These are phyloP conservation scores for Grallaria varia DNA, from an alignment of 2,113 vertebrate species.

Conservation along the genomic window DNA sequence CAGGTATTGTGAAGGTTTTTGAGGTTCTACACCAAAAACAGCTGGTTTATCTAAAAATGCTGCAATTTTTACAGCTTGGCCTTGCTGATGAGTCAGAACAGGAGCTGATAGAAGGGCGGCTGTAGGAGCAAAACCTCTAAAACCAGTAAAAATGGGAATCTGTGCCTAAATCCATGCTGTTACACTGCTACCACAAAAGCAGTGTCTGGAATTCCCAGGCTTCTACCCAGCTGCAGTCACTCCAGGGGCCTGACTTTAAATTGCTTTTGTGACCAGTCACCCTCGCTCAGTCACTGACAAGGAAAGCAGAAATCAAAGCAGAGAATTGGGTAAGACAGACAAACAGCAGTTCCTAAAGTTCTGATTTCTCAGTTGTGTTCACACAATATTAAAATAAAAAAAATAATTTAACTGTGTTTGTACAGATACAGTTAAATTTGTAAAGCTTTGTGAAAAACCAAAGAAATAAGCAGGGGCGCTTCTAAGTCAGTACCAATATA, in stretches of 20 bases:
- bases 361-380: background rate
- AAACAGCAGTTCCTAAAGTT: background rate
- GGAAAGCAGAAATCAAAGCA: background rate
- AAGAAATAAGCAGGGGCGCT: background rate
- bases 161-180: background rate
- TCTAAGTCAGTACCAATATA: background rate
- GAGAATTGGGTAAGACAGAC: background rate
- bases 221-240: rapidly evolving
- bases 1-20: background rate
- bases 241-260: background rate
- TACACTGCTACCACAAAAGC: background rate
- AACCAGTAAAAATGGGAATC: background rate
- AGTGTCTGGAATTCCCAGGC: background rate
- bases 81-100: background rate
- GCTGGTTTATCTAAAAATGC: background rate
- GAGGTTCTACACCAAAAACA: background rate
- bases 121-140: background rate
- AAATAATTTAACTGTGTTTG: background rate
- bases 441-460: background rate
- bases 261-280: background rate
- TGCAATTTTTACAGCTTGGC: background rate
- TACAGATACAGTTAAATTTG: background rate
- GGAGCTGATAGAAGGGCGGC: background rate
- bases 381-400: background rate
- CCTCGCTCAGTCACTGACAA: background rate